Percentiles rank a stretch among this genome's conserved stretches.
These are phyloP conservation scores for Chironomus striatipennis DNA, from an alignment of 1,140 invertebrate genomes.

Conservation along the genomic window DNA sequence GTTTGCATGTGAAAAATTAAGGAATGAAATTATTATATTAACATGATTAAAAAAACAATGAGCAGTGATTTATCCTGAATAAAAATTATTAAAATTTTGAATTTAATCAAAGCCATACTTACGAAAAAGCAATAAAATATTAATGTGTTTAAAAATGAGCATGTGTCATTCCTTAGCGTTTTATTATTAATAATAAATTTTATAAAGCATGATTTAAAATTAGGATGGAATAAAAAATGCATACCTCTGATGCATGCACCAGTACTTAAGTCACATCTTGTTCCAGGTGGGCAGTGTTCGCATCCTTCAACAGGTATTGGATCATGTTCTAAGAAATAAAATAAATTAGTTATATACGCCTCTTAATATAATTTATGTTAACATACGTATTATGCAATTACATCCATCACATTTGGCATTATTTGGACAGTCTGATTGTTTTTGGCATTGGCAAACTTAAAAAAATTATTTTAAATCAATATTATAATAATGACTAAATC, in stretches of 20 bases:
- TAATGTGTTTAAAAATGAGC: too few relatives aligned
- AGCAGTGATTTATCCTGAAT: not conserved
- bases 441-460: slow-evolving; percentile 58
- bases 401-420: slow-evolving; percentile 56
- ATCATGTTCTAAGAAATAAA: slow-evolving; percentile 32
- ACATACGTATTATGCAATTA: slow-evolving; percentile 52
- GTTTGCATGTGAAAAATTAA: not conserved
- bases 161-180: not conserved
- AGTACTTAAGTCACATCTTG: slow-evolving; percentile 61
- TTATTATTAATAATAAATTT: not conserved
- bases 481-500: slow-evolving; percentile 25
- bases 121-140: too few relatives aligned
- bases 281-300: slow-evolving; percentile 64
- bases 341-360: not conserved
- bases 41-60: slow-evolving; percentile 7
- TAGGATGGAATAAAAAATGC: slow-evolving; percentile 32
- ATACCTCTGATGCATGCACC: slow-evolving; percentile 71
- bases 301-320: slow-evolving; percentile 45
- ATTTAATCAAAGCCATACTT: not conserved
- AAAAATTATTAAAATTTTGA: not conserved
- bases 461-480: slow-evolving; percentile 29
- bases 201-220: too few relatives aligned
- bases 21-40: not conserved
- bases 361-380: slow-evolving; percentile 23
- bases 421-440: slow-evolving; percentile 49